Evolutionary conservation across 2,888 invertebrate genomes (phyloP).

Genomic region (Acanthoscelides obtectus): DNA sequence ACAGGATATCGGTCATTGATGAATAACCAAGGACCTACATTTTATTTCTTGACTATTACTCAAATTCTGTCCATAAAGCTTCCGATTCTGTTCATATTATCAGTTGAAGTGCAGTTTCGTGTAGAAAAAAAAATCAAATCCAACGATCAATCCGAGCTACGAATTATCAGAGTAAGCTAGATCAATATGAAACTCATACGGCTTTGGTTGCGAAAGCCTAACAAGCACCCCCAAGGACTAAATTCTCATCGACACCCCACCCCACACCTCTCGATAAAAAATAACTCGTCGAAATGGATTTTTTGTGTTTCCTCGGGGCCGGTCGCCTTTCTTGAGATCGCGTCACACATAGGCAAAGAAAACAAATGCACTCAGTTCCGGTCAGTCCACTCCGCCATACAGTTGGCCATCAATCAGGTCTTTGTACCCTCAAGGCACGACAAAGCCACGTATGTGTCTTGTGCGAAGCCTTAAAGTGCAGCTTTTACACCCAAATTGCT

Average conservation of each 20-base stretch:
- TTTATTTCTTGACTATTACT: too few relatives aligned
- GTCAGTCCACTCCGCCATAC: background rate
- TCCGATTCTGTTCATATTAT: too few relatives aligned
- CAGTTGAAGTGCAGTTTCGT: too few relatives aligned
- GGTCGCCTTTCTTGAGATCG: background rate
- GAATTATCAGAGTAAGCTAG: too few relatives aligned
- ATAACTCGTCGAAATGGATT: constrained; percentile 5
- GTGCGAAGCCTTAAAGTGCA: background rate
- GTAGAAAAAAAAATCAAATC: too few relatives aligned
- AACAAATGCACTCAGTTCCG: background rate
- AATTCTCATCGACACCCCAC: background rate
- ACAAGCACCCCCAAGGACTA: background rate
- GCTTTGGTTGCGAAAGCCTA: too few relatives aligned
- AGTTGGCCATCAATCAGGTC: background rate
- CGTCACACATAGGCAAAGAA: constrained; percentile 1
- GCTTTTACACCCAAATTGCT: background rate
- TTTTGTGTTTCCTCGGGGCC: constrained; percentile 5
- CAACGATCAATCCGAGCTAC: too few relatives aligned
- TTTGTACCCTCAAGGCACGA: background rate
- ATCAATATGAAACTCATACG: too few relatives aligned
- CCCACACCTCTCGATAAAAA: constrained; percentile 4
- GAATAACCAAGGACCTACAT: too few relatives aligned
- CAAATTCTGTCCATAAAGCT: too few relatives aligned
- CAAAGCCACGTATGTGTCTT: background rate
- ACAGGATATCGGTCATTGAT: too few relatives aligned